phyloP scores from a whole-genome alignment of 2,888 invertebrate species.

The Macrophya annulata region DNA sequence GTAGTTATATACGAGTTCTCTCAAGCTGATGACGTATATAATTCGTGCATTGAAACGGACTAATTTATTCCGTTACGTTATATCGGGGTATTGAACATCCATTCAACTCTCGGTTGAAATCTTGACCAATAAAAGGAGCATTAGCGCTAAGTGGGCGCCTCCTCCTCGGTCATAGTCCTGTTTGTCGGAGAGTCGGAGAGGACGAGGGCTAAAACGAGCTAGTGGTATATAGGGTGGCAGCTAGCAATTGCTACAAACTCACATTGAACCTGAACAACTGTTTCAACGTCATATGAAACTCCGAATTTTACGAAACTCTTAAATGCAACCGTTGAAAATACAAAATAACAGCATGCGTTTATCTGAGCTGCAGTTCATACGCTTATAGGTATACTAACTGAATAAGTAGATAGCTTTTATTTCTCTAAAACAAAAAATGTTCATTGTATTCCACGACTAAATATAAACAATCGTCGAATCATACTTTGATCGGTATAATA shows the following conservation, averaged over 20 bases:
- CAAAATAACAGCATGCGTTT: background rate
- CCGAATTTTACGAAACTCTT: background rate
- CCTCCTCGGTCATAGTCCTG: conserved; percentile 73
- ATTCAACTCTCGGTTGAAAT: conserved; percentile 70
- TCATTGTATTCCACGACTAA: background rate
- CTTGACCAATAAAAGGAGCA: conserved; percentile 77
- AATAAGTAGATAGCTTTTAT: background rate
- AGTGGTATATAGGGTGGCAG: conserved; percentile 28
- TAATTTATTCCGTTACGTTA: conserved; percentile 54
- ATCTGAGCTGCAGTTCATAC: background rate
- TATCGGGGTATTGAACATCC: conserved; percentile 57
- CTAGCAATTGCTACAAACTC: conserved; percentile 3
- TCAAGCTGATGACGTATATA: conserved; percentile 13
- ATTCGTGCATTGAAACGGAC: conserved; percentile 42
- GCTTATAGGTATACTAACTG: no score
- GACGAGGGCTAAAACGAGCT: conserved; percentile 61
- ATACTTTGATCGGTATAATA: background rate
- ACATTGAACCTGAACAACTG: conserved; percentile 12
- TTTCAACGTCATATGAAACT: background rate
- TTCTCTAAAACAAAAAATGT: background rate
- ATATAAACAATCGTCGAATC: background rate
- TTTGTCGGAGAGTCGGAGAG: conserved; percentile 68
- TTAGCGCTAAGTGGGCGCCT: conserved; percentile 76
- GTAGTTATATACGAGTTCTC: background rate
- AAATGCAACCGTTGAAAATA: background rate